A percentile compares a stretch with the other conserved stretches of the same genome.
These are phyloP conservation scores for Polyergus mexicanus DNA, from an alignment of 1,140 invertebrate genomes.

Conservation along the genomic window DNA sequence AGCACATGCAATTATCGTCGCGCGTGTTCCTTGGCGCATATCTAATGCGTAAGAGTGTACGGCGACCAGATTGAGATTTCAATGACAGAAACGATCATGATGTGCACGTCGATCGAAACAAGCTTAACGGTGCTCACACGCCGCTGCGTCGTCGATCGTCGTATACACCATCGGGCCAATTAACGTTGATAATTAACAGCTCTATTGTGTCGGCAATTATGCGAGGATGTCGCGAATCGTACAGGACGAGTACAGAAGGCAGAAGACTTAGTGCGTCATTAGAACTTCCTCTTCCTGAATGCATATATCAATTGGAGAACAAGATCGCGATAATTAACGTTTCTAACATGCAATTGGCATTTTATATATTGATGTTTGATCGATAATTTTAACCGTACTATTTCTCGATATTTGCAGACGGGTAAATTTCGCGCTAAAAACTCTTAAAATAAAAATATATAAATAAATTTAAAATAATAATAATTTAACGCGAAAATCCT, in stretches of 20 bases:
- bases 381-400: neutral
- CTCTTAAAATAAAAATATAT: neutral
- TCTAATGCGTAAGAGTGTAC: constrained; percentile 9
- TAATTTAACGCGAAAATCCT: neutral
- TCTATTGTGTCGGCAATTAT: constrained; percentile 71
- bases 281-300: too few species aligned
- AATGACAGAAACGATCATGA: neutral
- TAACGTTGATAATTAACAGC: constrained; percentile 70
- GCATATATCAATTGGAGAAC: too few species aligned
- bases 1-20: neutral
- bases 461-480: neutral
- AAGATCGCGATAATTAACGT: too few species aligned
- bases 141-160: neutral
- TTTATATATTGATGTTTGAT: neutral
- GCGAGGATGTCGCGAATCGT: constrained; percentile 26
- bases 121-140: too few species aligned
- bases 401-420: neutral
- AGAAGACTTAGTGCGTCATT: neutral
- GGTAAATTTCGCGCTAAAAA: neutral
- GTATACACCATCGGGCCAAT: too few species aligned
- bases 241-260: neutral
- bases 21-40: neutral
- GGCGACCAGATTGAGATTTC: neutral
- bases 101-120: neutral
- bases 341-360: too few species aligned